Conservation (phyloP, 2,113 vertebrate species). For the Corythornis vintsioides region DNA sequence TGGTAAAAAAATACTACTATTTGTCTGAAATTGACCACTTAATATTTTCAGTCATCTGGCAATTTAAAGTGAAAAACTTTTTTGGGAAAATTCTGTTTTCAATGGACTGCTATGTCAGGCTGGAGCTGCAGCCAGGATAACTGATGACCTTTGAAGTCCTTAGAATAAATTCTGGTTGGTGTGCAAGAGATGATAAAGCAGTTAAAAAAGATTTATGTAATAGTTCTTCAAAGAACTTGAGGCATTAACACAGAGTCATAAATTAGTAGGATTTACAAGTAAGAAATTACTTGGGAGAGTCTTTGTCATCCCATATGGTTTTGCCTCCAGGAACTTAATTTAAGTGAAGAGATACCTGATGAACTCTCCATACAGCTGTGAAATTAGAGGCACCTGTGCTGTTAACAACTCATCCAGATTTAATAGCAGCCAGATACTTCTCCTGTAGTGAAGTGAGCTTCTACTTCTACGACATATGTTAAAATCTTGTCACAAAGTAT, state of each 20-base stretch:
- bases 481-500: conserved; percentile 34
- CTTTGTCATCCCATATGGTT: conserved; percentile 46
- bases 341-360: conserved; percentile 35
- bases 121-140: conserved; percentile 55
- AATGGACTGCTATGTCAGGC: conserved; percentile 29
- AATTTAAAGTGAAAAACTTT: conserved; percentile 49
- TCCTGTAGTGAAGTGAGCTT: not conserved
- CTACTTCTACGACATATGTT: conserved; percentile 4
- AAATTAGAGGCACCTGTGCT: conserved; percentile 22
- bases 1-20: conserved; percentile 13
- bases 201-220: conserved; percentile 77
- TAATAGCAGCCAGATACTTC: conserved; percentile 26
- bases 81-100: conserved; percentile 31
- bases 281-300: conserved; percentile 39
- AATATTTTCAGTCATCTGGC: not conserved
- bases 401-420: conserved; percentile 29
- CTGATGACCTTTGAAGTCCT: conserved; percentile 69
- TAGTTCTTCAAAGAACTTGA: conserved; percentile 65
- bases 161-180: conserved; percentile 70
- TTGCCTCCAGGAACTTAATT: not conserved
- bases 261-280: conserved; percentile 67
- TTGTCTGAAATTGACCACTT: conserved; percentile 22
- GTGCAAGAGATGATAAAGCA: conserved; percentile 66
- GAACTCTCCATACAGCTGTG: conserved; percentile 12
- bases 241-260: conserved; percentile 63